Evolutionary conservation across 2,113 vertebrate species (phyloP).

Genomic region (Aegotheles bennettii): DNA sequence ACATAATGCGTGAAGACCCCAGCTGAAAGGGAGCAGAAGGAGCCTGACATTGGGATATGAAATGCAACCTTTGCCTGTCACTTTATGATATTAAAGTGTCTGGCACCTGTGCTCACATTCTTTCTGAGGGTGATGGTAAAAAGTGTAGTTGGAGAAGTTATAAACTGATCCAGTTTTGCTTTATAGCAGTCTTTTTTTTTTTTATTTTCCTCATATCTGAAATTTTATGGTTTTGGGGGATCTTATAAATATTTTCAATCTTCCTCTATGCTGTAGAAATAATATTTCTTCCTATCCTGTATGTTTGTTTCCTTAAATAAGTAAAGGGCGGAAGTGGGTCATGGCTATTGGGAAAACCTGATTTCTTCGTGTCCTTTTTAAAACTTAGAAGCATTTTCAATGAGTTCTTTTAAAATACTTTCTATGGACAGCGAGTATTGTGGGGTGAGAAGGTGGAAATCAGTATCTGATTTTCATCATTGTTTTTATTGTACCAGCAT

Average conservation of each 20-base stretch:
- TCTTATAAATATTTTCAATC: background rate
- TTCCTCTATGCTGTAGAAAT: background rate
- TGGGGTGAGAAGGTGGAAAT: background rate
- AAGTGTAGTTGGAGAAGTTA: background rate
- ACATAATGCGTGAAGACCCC: background rate
- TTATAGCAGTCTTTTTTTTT: background rate
- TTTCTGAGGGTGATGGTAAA: background rate
- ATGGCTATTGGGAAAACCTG: background rate
- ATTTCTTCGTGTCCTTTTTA: background rate
- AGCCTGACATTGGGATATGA: constrained; percentile 43
- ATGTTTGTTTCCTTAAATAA: background rate
- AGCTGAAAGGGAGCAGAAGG: constrained; percentile 27
- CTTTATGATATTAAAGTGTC: constrained; percentile 28
- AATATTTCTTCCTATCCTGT: background rate
- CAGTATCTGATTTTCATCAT: background rate
- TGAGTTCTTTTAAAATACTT: background rate
- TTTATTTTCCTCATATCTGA: background rate
- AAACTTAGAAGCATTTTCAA: background rate
- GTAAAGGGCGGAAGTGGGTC: background rate
- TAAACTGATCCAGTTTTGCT: background rate
- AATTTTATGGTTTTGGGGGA: background rate
- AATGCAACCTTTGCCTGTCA: constrained; percentile 38
- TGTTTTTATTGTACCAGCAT: background rate
- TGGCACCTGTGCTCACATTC: background rate
- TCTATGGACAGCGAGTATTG: background rate